These are phyloP conservation scores for Steinernema carpocapsae DNA, from an alignment of 2,888 invertebrate genomes.

Conservation along the genomic window DNA sequence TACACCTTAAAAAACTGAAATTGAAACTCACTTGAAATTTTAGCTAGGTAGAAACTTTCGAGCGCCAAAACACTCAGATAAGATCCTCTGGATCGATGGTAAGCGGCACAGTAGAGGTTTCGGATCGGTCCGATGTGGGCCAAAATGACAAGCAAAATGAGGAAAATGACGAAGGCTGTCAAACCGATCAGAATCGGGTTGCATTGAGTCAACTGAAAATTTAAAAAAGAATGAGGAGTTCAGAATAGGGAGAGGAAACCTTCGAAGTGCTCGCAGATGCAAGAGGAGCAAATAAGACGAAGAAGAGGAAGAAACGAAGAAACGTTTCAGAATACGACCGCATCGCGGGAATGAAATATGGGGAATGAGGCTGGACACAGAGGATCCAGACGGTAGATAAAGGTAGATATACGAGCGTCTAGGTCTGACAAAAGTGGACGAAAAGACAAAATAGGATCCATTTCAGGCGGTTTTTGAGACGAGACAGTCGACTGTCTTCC, in stretches of 20 bases:
- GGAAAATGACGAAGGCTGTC: neutral
- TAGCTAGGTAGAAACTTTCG: neutral
- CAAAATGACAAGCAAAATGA: neutral
- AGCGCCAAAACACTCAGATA: neutral
- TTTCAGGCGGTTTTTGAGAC: too few species aligned
- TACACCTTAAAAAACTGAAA: neutral
- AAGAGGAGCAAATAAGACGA: neutral
- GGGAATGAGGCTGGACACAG: too few species aligned
- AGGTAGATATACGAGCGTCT: too few species aligned
- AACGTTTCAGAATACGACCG: neutral
- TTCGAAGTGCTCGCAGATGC: neutral
- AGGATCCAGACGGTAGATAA: too few species aligned
- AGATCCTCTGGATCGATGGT: neutral
- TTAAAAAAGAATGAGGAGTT: neutral
- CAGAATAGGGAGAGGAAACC: neutral
- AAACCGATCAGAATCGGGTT: neutral
- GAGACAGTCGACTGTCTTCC: too few species aligned
- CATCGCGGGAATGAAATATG: too few species aligned
- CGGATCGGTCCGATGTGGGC: neutral
- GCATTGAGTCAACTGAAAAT: neutral
- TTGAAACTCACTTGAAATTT: neutral
- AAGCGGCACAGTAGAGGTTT: neutral
- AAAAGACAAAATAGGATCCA: too few species aligned
- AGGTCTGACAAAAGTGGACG: too few species aligned
- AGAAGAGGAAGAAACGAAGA: conserved; percentile 10